Conservation (phyloP, 1,140 invertebrate genomes). For the Steinernema feltiae region DNA sequence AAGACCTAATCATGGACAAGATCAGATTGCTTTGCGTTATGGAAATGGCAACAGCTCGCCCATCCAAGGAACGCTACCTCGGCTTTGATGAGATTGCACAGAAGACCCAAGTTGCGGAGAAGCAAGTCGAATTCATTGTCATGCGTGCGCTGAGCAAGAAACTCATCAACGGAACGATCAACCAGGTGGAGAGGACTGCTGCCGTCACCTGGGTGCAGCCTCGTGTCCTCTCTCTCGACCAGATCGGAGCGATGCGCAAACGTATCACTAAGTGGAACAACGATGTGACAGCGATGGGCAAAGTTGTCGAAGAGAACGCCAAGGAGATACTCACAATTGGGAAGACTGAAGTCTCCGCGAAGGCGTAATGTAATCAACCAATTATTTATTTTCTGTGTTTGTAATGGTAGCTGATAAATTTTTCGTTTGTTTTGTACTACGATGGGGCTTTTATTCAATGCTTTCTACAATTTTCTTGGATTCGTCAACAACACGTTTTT, state of each 20-base stretch:
- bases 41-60: conserved; percentile 72
- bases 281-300: conserved; percentile 33
- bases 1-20: conserved; percentile 75
- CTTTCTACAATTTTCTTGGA: too few relatives aligned
- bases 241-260: conserved; percentile 30
- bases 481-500: too few relatives aligned
- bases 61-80: conserved; percentile 69
- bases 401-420: too few relatives aligned
- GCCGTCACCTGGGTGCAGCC: conserved; percentile 86
- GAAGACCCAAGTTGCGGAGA: conserved; percentile 73
- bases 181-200: conserved; percentile 70
- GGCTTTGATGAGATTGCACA: conserved; percentile 82
- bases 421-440: too few relatives aligned
- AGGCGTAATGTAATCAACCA: too few relatives aligned
- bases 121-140: conserved; percentile 78
- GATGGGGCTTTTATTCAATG: too few relatives aligned
- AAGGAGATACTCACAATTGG: too few relatives aligned
- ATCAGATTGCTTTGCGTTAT: conserved; percentile 89
- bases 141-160: conserved; percentile 96
- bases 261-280: conserved; percentile 42
- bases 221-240: conserved; percentile 71
- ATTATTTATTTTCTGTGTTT: too few relatives aligned
- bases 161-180: conserved; percentile 85
- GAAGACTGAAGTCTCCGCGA: too few relatives aligned
- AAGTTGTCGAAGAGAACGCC: conserved; percentile 38